A percentile compares a stretch with the other conserved stretches of the same genome.
Conservation (phyloP, 2,113 vertebrate species). For the Psittacula cyanocephala region DNA sequence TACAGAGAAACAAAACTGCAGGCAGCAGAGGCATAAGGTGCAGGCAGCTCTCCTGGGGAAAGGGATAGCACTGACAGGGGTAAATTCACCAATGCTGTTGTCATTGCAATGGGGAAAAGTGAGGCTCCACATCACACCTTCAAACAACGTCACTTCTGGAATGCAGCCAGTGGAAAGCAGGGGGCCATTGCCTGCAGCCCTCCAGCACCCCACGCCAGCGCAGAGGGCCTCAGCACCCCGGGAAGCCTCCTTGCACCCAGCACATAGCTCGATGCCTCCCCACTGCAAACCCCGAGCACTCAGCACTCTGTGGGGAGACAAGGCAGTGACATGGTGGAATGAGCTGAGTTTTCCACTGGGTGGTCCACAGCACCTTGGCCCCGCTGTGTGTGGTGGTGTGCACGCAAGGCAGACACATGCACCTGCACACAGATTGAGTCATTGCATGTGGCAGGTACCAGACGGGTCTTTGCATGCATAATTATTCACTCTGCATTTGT, state of each 20-base stretch:
- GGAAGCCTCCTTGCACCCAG: background rate
- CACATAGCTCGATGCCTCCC: fast-evolving
- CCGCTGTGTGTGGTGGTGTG: fast-evolving
- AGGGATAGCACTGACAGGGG: fast-evolving
- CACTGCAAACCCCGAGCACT: background rate
- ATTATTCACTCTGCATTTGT: constrained; percentile 13
- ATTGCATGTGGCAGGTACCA: constrained; percentile 41
- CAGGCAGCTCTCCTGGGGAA: background rate
- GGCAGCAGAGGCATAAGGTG: background rate
- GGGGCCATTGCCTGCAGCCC: background rate
- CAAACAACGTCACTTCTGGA: background rate
- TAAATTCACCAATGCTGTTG: background rate
- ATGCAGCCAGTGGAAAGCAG: fast-evolving
- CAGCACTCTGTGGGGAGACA: too few relatives aligned
- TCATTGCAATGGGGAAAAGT: fast-evolving
- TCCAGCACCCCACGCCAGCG: background rate
- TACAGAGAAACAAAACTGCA: background rate
- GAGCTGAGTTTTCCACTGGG: fast-evolving
- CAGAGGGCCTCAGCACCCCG: background rate
- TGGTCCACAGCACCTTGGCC: background rate
- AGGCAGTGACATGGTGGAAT: fast-evolving
- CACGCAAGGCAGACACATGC: background rate
- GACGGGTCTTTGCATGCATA: background rate
- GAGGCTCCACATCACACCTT: background rate
- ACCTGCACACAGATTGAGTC: constrained; percentile 35